Evolutionary conservation across 2,888 invertebrate genomes (phyloP).

Genomic region (Apeira syringaria): DNA sequence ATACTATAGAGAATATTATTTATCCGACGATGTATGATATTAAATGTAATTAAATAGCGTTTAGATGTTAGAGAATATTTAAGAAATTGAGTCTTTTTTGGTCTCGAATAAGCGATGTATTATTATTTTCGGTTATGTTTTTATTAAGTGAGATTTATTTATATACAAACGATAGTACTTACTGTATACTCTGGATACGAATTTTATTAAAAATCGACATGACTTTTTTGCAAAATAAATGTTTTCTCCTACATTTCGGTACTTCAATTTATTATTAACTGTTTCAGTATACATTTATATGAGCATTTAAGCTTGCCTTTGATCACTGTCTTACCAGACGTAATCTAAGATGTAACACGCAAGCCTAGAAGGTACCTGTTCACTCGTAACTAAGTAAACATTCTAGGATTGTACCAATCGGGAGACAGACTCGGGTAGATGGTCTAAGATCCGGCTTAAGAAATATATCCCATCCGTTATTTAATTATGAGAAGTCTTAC

Average conservation of each 20-base stretch:
- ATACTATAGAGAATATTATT: slow-evolving; percentile 58
- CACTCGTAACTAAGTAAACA: too few species aligned
- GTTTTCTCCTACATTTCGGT: slow-evolving; percentile 63
- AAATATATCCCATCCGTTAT: too few species aligned
- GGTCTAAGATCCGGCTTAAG: too few species aligned
- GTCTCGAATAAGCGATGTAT: slow-evolving; percentile 80
- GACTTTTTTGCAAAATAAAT: slow-evolving; percentile 78
- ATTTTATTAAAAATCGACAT: slow-evolving; percentile 74
- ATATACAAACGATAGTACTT: slow-evolving; percentile 79
- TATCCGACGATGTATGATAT: slow-evolving; percentile 64
- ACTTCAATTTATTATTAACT: slow-evolving; percentile 9
- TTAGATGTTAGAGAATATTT: slow-evolving; percentile 50
- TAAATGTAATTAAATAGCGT: slow-evolving; percentile 50
- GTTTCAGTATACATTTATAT: too few species aligned
- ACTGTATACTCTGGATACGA: slow-evolving; percentile 80
- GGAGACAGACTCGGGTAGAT: too few species aligned
- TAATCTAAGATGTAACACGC: too few species aligned
- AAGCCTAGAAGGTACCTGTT: too few species aligned
- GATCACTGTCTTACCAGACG: too few species aligned
- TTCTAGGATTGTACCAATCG: too few species aligned
- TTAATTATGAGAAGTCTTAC: too few species aligned
- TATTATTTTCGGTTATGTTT: slow-evolving; percentile 76
- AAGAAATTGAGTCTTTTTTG: slow-evolving; percentile 68
- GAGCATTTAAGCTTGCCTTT: too few species aligned
- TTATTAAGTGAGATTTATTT: slow-evolving; percentile 81